These are phyloP conservation scores for Drosophila sulfurigaster DNA, from an alignment of 1,140 invertebrate species.

Conservation along the genomic window DNA sequence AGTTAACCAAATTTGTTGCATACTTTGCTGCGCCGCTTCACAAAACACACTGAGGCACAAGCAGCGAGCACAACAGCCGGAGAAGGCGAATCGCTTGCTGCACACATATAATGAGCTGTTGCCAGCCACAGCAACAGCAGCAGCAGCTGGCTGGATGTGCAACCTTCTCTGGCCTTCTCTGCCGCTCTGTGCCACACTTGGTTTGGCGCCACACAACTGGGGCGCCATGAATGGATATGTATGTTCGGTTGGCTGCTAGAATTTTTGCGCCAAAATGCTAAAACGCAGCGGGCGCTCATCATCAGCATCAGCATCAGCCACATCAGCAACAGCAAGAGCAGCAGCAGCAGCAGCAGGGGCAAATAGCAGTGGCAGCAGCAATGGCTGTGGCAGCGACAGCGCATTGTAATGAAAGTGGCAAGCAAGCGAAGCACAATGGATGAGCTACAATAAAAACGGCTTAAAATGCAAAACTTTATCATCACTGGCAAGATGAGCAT, in stretches of 20 bases:
- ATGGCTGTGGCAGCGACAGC: conserved; percentile 1
- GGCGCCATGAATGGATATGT: conserved; percentile 43
- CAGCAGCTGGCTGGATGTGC: conserved; percentile 7
- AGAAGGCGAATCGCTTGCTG: conserved; percentile 34
- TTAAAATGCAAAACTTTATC: conserved; percentile 42
- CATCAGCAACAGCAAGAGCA: conserved; percentile 10
- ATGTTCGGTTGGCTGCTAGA: conserved; percentile 49
- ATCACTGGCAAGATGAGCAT: conserved; percentile 4
- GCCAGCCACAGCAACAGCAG: conserved; percentile 27
- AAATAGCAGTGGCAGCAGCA: conserved; percentile 5
- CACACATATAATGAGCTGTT: conserved; percentile 68
- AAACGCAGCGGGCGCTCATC: conserved; percentile 73
- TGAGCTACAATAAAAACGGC: conserved; percentile 43
- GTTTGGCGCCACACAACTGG: conserved; percentile 60
- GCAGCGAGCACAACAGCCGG: conserved; percentile 13
- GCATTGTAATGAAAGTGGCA: conserved; percentile 37
- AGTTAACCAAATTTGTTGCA: conserved; percentile 81
- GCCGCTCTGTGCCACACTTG: conserved; percentile 27
- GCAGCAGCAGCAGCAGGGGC: conserved; percentile 8
- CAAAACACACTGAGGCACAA: conserved; percentile 67
- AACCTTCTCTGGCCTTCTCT: conserved; percentile 1
- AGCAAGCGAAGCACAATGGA: conserved; percentile 43
- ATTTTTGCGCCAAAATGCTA: conserved; percentile 71
- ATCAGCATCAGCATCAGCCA: conserved; percentile 34
- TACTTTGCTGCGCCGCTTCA: conserved; percentile 76